A percentile compares a stretch with the other conserved stretches of the same genome.
Evolutionary conservation across 2,113 vertebrate genomes (phyloP).

Genomic region (Esox niger): DNA sequence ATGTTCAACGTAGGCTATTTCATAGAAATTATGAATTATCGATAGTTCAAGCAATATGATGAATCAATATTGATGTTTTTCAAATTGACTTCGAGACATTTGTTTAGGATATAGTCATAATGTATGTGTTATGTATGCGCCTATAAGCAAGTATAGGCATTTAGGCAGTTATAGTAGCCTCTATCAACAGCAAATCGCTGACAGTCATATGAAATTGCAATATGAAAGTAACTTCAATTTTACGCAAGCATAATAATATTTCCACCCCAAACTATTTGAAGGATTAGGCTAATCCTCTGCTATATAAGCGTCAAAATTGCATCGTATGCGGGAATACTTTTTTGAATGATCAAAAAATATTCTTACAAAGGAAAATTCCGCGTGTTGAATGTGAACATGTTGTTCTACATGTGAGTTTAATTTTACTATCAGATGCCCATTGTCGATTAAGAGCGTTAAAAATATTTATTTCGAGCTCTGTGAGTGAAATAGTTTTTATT

Average conservation of each 20-base stretch:
- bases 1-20: slow-evolving; percentile 24
- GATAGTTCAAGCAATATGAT: not conserved
- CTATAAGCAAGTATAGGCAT: slow-evolving; percentile 28
- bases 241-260: not conserved
- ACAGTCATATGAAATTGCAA: slow-evolving; percentile 14
- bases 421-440: slow-evolving; percentile 14
- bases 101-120: not conserved
- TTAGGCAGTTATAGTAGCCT: slow-evolving; percentile 1
- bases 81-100: not conserved
- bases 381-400: slow-evolving; percentile 7
- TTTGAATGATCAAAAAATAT: slow-evolving; percentile 4
- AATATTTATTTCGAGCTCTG: slow-evolving; percentile 33
- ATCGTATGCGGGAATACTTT: slow-evolving; percentile 6
- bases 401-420: not conserved
- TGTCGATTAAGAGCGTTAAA: slow-evolving; percentile 19
- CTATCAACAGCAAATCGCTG: slow-evolving; percentile 27
- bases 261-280: not conserved
- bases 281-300: not conserved
- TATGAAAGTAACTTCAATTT: slow-evolving; percentile 24
- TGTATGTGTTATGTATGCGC: slow-evolving; percentile 13
- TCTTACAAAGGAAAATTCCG: slow-evolving; percentile 10
- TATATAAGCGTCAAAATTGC: not conserved
- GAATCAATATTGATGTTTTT: not conserved
- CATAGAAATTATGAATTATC: slow-evolving; percentile 12
- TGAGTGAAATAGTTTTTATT: slow-evolving; percentile 31